A percentile compares a stretch with the other conserved stretches of the same genome.
phyloP scores from a whole-genome alignment of 1,140 invertebrate species.

The Lepidurus packardi region DNA sequence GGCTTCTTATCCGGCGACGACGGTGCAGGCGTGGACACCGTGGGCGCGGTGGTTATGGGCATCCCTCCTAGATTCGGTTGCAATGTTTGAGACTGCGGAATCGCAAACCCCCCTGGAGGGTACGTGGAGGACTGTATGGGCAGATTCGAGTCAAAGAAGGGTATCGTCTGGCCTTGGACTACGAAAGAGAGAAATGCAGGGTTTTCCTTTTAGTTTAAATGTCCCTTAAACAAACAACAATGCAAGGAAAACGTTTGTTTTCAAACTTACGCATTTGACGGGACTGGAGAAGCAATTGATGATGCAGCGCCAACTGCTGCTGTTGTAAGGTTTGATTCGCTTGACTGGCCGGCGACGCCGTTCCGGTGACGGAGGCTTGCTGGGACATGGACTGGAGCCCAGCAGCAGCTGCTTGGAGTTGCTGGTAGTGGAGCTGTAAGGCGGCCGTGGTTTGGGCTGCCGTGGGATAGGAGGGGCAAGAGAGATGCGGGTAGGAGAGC shows the following conservation, averaged over 20 bases:
- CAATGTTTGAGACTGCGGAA: not conserved
- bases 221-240: not conserved
- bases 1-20: not conserved
- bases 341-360: conserved; percentile 29
- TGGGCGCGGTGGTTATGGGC: not conserved
- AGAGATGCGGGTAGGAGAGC: conserved; percentile 36
- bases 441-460: conserved; percentile 37
- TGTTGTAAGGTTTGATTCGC: conserved; percentile 35
- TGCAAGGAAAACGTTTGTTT: not conserved
- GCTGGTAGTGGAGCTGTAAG: conserved; percentile 38
- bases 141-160: not conserved
- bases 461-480: conserved; percentile 38
- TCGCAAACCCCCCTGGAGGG: not conserved
- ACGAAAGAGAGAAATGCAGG: too few relatives aligned
- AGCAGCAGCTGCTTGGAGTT: conserved; percentile 30
- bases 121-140: not conserved
- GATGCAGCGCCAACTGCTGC: conserved; percentile 41
- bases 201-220: too few relatives aligned
- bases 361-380: conserved; percentile 24
- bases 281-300: conserved; percentile 40
- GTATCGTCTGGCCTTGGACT: conserved; percentile 8
- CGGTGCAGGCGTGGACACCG: not conserved
- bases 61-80: not conserved
- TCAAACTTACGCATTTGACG: conserved; percentile 34
- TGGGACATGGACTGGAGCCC: not conserved